Evolutionary conservation across 1,140 invertebrate species (phyloP).

Genomic region (Dinothrombium tinctorium): DNA sequence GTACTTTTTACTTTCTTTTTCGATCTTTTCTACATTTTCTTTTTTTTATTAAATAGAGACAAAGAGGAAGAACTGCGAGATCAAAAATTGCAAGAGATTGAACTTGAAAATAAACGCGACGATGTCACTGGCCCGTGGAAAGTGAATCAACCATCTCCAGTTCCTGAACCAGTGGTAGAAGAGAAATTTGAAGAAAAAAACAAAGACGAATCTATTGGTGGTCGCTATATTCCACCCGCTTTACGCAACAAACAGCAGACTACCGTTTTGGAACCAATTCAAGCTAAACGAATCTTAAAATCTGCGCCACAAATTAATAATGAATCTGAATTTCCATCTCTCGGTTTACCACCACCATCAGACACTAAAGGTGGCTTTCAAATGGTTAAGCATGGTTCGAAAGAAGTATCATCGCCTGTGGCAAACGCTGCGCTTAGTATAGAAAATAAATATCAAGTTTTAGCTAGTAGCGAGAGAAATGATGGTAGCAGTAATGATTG

Average conservation of each 20-base stretch:
- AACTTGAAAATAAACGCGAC: conserved; percentile 4
- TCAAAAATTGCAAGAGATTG: conserved; percentile 4
- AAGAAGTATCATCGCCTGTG: too few species aligned
- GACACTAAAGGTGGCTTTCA: too few species aligned
- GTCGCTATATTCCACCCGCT: not conserved
- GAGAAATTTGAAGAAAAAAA: not conserved
- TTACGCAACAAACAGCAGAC: not conserved
- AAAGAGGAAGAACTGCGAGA: conserved; percentile 8
- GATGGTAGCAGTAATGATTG: too few species aligned
- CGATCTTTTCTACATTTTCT: not conserved
- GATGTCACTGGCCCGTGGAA: conserved; percentile 5
- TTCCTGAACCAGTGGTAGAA: not conserved
- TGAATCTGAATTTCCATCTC: conserved; percentile 1
- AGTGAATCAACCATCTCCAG: not conserved
- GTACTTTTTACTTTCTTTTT: not conserved
- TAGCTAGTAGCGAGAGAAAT: too few species aligned
- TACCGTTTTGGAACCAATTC: not conserved
- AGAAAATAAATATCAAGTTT: too few species aligned
- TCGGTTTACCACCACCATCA: too few species aligned
- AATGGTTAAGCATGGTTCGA: too few species aligned
- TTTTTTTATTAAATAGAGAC: conserved; percentile 1
- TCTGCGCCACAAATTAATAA: not conserved
- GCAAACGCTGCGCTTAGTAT: too few species aligned
- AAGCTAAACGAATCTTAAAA: not conserved
- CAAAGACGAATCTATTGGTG: not conserved